A percentile compares a stretch with the other conserved stretches of the same genome.
These are phyloP conservation scores for Pangasius sanitwongsei DNA, from an alignment of 2,797 vertebrate species.

Conservation along the genomic window DNA sequence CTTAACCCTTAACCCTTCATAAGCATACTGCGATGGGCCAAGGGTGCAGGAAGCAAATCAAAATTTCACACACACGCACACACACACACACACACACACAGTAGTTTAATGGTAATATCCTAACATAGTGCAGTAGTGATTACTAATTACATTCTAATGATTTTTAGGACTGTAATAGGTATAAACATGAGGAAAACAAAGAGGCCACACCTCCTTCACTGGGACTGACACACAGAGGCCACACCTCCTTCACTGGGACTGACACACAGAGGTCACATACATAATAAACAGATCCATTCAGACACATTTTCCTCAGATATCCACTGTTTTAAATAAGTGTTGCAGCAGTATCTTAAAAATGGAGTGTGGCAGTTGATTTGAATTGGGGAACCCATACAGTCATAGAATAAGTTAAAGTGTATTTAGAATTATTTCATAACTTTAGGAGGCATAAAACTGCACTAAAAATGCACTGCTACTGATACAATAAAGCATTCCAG, in stretches of 20 bases:
- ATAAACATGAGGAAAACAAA: neutral
- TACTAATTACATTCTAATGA: neutral
- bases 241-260: neutral
- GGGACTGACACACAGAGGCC: neutral
- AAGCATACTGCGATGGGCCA: neutral
- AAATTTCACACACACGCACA: neutral
- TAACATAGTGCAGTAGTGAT: neutral
- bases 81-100: neutral
- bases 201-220: neutral
- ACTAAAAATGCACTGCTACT: neutral
- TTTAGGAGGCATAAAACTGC: neutral
- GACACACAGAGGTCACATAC: neutral
- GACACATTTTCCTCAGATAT: neutral
- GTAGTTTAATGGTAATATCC: neutral
- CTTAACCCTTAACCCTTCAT: slow-evolving; percentile 57
- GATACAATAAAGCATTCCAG: neutral
- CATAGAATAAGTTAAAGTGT: neutral
- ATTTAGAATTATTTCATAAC: neutral
- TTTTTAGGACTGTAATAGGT: neutral
- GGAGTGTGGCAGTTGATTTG: neutral
- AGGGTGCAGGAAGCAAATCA: neutral
- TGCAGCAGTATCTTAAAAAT: neutral
- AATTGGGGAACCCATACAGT: neutral
- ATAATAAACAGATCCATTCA: neutral
- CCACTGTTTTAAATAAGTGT: neutral